phyloP scores from a whole-genome alignment of 2,113 vertebrate species.

The Vidua macroura region DNA sequence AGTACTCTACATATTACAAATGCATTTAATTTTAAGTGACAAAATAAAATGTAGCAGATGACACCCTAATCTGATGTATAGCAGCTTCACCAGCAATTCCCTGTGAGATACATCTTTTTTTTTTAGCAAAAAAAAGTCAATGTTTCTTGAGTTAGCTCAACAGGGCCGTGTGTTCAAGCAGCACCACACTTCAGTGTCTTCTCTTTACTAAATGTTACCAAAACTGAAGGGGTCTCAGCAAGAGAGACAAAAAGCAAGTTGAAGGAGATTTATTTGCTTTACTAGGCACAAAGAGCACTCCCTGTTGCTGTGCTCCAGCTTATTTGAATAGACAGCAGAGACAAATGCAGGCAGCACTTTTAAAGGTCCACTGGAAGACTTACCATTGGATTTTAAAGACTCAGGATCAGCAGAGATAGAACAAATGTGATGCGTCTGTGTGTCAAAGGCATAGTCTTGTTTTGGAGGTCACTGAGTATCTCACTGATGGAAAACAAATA shows the following conservation, averaged over 20 bases:
- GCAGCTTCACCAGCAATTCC: constrained; percentile 12
- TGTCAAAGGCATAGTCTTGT: constrained; percentile 13
- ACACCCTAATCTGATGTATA: constrained; percentile 27
- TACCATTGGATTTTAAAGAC: neutral
- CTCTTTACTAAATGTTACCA: neutral
- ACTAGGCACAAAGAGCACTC: neutral
- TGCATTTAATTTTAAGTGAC: constrained; percentile 67
- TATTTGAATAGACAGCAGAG: neutral
- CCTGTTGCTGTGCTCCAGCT: neutral
- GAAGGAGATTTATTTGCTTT: neutral
- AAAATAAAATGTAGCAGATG: constrained; percentile 59
- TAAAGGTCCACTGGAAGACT: neutral
- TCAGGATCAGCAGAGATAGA: neutral
- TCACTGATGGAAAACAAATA: neutral
- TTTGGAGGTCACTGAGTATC: neutral
- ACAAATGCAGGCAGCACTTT: neutral
- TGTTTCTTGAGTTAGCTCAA: neutral
- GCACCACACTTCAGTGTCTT: neutral
- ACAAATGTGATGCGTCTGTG: fast-evolving
- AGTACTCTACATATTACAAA: constrained; percentile 54
- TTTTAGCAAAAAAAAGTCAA: constrained; percentile 12
- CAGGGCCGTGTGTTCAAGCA: neutral
- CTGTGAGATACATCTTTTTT: neutral
- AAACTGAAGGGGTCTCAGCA: neutral
- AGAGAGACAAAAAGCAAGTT: neutral